Evolutionary conservation across 2,888 invertebrate species (phyloP), one percentile per base, ranked within the genome.

Genomic region (Ichneumon xanthorius): DNA sequence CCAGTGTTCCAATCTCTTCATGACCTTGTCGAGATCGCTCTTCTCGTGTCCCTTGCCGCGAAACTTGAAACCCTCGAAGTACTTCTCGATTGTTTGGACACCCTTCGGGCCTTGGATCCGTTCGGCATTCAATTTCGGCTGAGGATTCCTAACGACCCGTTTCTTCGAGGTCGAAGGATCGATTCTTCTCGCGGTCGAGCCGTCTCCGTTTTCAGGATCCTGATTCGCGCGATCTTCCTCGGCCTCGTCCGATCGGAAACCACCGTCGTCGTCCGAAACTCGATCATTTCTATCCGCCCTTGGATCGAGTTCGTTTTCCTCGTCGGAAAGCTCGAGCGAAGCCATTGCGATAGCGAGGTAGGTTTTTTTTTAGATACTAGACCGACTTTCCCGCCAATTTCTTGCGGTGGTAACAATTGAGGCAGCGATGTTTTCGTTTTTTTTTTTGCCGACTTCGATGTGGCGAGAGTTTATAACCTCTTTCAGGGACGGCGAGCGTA

Each of bases 1-100:
- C 99, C 99, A 99, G 92, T 99, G 98, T 90, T 99, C 98, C 78
- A 99, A 93, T 81, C 96, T 96, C 78, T 97, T 96, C 94, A 99
- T 95, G 0, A 99, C 95, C 85, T 96, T 94, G 89, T 97, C 96
- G 55, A 99, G 94, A 94, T 99, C 99, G 73, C 96, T 95, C 88
- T 96, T 96, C 94, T 99, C 99, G 92, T 97, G 95, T 0, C 97
- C 97, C 94, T 97, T 97, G 86, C 98, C 98, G 93, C 96, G 96
- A 90, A 97, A 97, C 92, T 97, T 97, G 16, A 98, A 96, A 89
- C 97, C 96, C 90, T 97, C 96, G 90, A 98, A 98, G 91, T 97
- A 95, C 4, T 96, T 95, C 82, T 97, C 96, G 55, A 99, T 95
- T 0, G 96, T 96, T n/a, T 96, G 96, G 77, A 99, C 95, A 0